Evolutionary conservation across 2,113 vertebrate genomes (phyloP).

Genomic region (Rhodinocichla rosea): DNA sequence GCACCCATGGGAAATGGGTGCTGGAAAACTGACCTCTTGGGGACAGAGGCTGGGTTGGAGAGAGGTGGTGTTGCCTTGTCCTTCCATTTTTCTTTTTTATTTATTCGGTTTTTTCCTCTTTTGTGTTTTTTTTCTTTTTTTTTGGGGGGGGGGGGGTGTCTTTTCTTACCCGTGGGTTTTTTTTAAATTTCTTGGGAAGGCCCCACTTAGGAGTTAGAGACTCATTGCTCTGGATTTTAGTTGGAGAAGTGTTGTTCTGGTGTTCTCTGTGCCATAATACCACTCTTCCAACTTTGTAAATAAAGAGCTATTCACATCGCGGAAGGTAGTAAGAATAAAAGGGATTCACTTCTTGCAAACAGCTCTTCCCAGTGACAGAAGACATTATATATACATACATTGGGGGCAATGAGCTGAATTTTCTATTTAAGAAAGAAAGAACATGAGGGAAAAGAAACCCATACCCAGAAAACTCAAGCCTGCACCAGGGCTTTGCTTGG

Average conservation of each 20-base stretch:
- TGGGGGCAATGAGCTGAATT: neutral
- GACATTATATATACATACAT: neutral
- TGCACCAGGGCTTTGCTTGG: neutral
- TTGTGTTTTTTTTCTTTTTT: neutral
- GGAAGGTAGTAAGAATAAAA: constrained; percentile 63
- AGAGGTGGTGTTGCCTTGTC: neutral
- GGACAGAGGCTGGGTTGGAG: neutral
- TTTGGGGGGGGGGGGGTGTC: no score
- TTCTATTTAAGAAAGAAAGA: neutral
- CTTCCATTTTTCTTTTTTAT: neutral
- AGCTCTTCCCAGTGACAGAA: neutral
- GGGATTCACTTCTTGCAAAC: constrained; percentile 25
- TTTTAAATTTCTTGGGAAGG: neutral
- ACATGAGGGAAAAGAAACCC: neutral
- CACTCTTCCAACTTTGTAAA: constrained; percentile 71
- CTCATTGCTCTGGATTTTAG: constrained; percentile 42
- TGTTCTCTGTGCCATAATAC: constrained; percentile 57
- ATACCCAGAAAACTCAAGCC: neutral
- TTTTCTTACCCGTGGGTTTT: neutral
- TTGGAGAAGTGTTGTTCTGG: constrained; percentile 55
- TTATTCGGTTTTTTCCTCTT: no score
- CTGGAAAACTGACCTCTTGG: neutral
- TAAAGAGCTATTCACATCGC: constrained; percentile 61
- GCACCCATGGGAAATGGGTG: neutral
- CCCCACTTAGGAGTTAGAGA: constrained; percentile 7